A percentile compares a stretch with the other conserved stretches of the same genome.
Evolutionary conservation across 37 sponge, comb jelly and placozoan species (phyloP).

Genomic region (Chondrosia reniformis): DNA sequence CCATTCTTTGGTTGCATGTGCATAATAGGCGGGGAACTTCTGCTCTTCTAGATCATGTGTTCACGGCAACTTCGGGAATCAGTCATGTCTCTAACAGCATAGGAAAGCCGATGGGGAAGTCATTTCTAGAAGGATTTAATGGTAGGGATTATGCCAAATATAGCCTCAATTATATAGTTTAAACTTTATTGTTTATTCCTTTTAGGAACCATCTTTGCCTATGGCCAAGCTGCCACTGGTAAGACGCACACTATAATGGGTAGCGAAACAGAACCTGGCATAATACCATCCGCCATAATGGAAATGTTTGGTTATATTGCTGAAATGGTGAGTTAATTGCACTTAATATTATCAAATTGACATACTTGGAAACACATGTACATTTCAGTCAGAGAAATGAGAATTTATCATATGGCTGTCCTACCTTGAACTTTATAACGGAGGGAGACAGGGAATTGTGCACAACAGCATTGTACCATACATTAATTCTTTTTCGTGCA

Average conservation of each 20-base stretch:
- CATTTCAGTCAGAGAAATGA: slow-evolving; percentile 36
- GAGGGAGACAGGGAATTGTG: slow-evolving; percentile 28
- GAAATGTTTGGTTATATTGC: slow-evolving; percentile 53
- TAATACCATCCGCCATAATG: slow-evolving; percentile 53
- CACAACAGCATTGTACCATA: no score
- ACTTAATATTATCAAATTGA: no score
- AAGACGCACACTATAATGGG: slow-evolving; percentile 87
- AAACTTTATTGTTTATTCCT: background rate
- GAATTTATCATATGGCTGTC: slow-evolving; percentile 76
- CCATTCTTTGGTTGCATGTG: no score
- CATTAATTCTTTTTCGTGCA: no score
- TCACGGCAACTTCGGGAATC: no score
- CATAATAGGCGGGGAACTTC: no score
- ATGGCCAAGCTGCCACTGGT: slow-evolving; percentile 76
- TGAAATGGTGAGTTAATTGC: no score
- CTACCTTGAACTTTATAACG: slow-evolving; percentile 94
- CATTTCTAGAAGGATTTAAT: slow-evolving; percentile 84
- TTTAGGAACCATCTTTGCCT: slow-evolving; percentile 67
- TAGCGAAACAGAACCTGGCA: slow-evolving; percentile 27
- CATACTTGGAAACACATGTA: background rate
- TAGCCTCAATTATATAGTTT: background rate
- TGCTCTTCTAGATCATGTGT: no score
- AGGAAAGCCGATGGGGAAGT: slow-evolving; percentile 52
- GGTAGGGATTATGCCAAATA: slow-evolving; percentile 41
- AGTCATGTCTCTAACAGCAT: no score